Percentiles rank a stretch among this genome's conserved stretches.
phyloP scores from a whole-genome alignment of 2,113 vertebrate species.

The Reinhardtius hippoglossoides region DNA sequence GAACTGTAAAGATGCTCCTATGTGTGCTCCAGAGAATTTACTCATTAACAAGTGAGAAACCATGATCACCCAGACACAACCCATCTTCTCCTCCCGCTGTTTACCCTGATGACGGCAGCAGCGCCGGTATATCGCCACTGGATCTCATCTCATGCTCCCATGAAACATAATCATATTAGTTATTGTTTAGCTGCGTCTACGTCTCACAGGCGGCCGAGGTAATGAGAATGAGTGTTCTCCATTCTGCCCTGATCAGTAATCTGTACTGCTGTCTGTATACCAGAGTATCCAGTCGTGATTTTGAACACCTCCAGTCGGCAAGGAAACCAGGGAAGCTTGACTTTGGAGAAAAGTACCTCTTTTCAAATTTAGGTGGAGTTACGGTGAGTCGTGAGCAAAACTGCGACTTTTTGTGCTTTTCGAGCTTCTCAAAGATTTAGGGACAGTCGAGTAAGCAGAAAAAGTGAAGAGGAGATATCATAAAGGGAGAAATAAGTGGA shows the following conservation, averaged over 20 bases:
- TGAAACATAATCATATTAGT: constrained; percentile 47
- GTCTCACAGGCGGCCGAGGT: constrained; percentile 19
- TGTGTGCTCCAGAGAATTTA: neutral
- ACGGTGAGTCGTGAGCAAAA: constrained; percentile 1
- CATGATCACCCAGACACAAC: constrained; percentile 9
- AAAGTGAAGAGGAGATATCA: constrained; percentile 4
- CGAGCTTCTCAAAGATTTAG: constrained; percentile 14
- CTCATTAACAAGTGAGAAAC: constrained; percentile 21
- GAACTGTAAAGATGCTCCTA: neutral
- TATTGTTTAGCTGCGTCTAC: constrained; percentile 42
- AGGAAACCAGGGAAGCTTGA: constrained; percentile 8
- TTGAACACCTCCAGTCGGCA: constrained; percentile 6
- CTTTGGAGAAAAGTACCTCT: neutral
- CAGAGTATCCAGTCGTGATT: constrained; percentile 30
- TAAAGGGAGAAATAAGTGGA: constrained; percentile 23
- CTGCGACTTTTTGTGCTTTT: constrained; percentile 2
- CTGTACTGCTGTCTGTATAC: neutral
- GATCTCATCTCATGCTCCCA: constrained; percentile 50
- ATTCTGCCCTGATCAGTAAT: constrained; percentile 25
- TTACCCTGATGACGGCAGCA: neutral
- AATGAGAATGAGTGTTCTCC: constrained; percentile 42
- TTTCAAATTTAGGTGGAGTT: neutral
- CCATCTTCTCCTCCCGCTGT: constrained; percentile 7
- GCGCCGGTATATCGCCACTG: constrained; percentile 18
- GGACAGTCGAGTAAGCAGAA: neutral